These are phyloP conservation scores for Amblyornis subalaris DNA, from an alignment of 2,113 vertebrate genomes.

Conservation along the genomic window DNA sequence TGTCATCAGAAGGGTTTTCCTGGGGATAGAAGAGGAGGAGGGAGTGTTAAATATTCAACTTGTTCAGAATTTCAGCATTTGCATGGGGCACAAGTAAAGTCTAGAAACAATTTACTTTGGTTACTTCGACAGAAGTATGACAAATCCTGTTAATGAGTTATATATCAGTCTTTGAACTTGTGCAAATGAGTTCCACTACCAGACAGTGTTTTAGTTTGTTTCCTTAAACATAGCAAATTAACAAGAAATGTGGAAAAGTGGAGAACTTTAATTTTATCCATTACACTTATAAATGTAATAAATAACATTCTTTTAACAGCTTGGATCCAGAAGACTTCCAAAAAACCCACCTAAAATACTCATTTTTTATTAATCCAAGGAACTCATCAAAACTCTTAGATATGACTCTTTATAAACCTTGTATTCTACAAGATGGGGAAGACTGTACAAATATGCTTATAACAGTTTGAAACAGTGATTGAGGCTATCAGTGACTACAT, in stretches of 20 bases:
- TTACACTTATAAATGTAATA: neutral
- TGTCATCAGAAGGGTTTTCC: neutral
- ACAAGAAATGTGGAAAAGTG: neutral
- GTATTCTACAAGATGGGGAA: neutral
- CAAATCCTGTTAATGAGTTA: constrained; percentile 42
- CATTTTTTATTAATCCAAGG: neutral
- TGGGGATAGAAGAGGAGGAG: neutral
- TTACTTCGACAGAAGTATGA: neutral
- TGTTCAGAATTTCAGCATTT: neutral
- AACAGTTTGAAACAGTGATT: neutral
- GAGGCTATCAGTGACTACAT: neutral
- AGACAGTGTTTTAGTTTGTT: neutral
- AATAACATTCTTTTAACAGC: neutral
- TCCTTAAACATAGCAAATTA: neutral
- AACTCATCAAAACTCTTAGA: neutral
- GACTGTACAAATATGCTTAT: neutral
- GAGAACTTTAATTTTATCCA: neutral
- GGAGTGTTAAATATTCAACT: constrained; percentile 4
- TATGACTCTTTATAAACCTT: neutral
- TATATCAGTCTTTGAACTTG: neutral
- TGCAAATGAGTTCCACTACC: neutral
- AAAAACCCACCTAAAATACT: neutral
- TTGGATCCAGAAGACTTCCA: neutral
- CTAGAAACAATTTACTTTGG: neutral
- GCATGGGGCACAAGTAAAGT: neutral